Conservation (phyloP, 1,140 invertebrate genomes). For the Bombus haemorrhoidalis region DNA sequence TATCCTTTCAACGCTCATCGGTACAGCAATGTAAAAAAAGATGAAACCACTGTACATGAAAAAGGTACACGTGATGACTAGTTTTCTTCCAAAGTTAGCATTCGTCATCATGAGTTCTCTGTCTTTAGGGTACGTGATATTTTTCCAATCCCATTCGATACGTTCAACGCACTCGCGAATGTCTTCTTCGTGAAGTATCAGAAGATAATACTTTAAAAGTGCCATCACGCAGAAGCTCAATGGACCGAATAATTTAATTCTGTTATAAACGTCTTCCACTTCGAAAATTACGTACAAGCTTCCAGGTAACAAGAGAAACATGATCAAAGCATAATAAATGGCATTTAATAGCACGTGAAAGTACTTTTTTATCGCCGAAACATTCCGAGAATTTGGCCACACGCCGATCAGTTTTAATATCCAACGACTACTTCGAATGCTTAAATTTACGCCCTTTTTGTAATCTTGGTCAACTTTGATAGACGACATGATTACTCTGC, state of each 20-base stretch:
- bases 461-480: background rate
- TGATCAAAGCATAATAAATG: conserved; percentile 8
- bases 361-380: background rate
- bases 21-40: conserved; percentile 36
- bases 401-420: conserved; percentile 27
- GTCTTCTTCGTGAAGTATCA: conserved; percentile 50
- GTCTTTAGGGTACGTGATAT: conserved; percentile 9
- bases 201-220: conserved; percentile 63
- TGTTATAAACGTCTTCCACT: conserved; percentile 55
- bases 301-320: background rate
- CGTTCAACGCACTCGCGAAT: conserved; percentile 66
- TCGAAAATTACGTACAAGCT: conserved; percentile 46
- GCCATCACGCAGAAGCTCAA: conserved; percentile 70
- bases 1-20: background rate
- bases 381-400: conserved; percentile 6
- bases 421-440: conserved; percentile 29
- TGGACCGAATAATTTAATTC: conserved; percentile 66
- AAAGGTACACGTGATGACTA: background rate
- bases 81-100: conserved; percentile 26
- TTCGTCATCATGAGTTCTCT: conserved; percentile 38
- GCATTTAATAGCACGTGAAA: background rate
- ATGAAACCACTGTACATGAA: conserved; percentile 46
- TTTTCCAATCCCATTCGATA: conserved; percentile 69
- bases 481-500: background rate
- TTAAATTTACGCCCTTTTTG: conserved; percentile 1